Evolutionary conservation across 2,888 invertebrate species (phyloP).

Genomic region (Parelbella ahira): DNA sequence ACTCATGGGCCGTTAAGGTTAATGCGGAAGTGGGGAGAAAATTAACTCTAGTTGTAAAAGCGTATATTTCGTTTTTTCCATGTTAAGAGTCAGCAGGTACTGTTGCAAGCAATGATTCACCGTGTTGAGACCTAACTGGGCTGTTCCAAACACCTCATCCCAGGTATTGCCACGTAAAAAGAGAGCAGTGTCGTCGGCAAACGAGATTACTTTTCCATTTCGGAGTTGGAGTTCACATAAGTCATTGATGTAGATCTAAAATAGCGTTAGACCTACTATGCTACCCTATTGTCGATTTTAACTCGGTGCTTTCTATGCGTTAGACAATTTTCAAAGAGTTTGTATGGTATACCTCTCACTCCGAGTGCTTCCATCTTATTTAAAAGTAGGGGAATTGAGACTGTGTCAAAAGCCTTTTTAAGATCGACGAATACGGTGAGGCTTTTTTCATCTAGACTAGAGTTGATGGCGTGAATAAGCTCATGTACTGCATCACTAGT

Average conservation of each 20-base stretch:
- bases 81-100: background rate
- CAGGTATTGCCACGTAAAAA: slow-evolving; percentile 2
- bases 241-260: slow-evolving; percentile 23
- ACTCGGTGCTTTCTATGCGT: slow-evolving; percentile 19
- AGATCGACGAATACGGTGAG: slow-evolving; percentile 11
- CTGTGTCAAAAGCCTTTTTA: slow-evolving; percentile 10
- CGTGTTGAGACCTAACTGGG: background rate
- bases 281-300: slow-evolving; percentile 23
- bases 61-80: slow-evolving; percentile 1
- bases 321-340: slow-evolving; percentile 15
- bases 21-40: background rate
- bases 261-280: slow-evolving; percentile 23
- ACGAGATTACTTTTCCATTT: slow-evolving; percentile 6
- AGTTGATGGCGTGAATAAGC: background rate
- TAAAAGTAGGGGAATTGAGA: slow-evolving; percentile 5
- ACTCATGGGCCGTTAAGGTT: background rate
- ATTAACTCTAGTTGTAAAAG: background rate
- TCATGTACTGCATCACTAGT: slow-evolving; percentile 9
- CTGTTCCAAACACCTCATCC: slow-evolving; percentile 1
- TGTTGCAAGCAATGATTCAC: slow-evolving; percentile 1
- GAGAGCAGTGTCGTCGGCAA: slow-evolving; percentile 23
- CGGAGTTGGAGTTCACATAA: slow-evolving; percentile 10
- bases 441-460: background rate
- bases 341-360: slow-evolving; percentile 2
- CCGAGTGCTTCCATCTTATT: slow-evolving; percentile 4